Conservation (phyloP, 2,113 vertebrate species). For the Rhinopomastus cyanomelas region DNA sequence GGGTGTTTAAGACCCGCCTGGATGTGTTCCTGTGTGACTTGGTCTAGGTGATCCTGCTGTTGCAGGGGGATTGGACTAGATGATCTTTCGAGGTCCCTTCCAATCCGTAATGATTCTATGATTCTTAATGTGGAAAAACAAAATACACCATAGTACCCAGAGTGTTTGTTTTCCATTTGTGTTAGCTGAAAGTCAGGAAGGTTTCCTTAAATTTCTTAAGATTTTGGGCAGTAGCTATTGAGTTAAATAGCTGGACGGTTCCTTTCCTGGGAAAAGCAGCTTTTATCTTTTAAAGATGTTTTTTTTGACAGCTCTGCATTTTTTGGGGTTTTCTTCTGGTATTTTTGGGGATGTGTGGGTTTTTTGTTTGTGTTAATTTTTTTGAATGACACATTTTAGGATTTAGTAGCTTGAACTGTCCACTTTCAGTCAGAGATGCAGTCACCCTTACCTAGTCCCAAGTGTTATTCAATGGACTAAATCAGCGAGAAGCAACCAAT, state of each 20-base stretch:
- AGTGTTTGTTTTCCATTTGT: background rate
- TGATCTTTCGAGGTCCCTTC: too few species aligned
- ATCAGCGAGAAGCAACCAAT: background rate
- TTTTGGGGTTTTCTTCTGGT: background rate
- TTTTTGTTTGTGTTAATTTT: background rate
- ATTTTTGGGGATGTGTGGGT: background rate
- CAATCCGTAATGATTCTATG: too few species aligned
- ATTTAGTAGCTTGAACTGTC: background rate
- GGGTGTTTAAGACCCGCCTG: too few species aligned
- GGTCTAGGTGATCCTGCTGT: too few species aligned
- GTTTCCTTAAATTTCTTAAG: background rate
- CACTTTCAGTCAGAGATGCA: background rate
- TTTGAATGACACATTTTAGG: background rate
- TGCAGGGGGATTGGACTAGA: too few species aligned
- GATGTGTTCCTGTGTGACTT: too few species aligned
- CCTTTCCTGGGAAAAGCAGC: background rate
- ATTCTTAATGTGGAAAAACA: background rate
- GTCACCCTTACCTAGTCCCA: too few species aligned
- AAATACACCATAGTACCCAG: background rate
- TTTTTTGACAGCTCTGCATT: background rate
- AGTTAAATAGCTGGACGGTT: background rate
- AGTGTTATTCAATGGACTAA: background rate
- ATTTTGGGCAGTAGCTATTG: background rate
- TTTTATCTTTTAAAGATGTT: background rate
- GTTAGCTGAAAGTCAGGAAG: background rate